Conservation (phyloP, 2,797 vertebrate genomes). For the Benthosema pterotum region DNA sequence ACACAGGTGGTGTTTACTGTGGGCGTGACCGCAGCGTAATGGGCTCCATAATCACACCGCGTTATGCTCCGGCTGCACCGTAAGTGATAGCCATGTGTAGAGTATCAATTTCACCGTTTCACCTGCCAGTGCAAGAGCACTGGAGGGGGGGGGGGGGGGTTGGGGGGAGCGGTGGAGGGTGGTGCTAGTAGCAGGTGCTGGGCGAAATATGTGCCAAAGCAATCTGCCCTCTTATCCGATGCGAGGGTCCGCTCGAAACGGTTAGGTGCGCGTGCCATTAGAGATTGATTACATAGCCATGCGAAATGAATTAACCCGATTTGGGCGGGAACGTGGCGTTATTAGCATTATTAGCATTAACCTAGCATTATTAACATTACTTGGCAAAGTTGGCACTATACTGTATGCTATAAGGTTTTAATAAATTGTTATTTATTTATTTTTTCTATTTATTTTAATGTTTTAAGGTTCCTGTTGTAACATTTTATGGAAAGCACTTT, state of each 20-base stretch:
- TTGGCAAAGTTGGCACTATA: too few relatives aligned
- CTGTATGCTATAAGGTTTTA: too few relatives aligned
- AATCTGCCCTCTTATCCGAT: constrained; percentile 57
- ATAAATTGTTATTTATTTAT: too few relatives aligned
- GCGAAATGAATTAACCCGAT: constrained; percentile 62
- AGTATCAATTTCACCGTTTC: constrained; percentile 64
- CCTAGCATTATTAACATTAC: too few relatives aligned
- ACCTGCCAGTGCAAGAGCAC: constrained; percentile 62
- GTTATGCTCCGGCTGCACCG: constrained; percentile 47
- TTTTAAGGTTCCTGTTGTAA: too few relatives aligned
- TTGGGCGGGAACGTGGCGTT: too few relatives aligned
- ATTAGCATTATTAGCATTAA: too few relatives aligned
- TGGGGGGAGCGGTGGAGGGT: too few relatives aligned
- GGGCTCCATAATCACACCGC: constrained; percentile 50
- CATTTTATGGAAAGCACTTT: too few relatives aligned
- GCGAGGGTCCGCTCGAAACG: constrained; percentile 37
- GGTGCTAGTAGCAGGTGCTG: constrained; percentile 66
- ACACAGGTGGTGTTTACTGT: constrained; percentile 64
- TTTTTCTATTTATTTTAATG: too few relatives aligned
- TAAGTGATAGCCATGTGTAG: constrained; percentile 51
- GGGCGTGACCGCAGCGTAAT: constrained; percentile 61
- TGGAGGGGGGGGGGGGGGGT: too few relatives aligned
- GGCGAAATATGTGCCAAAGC: constrained; percentile 60
- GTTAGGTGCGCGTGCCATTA: constrained; percentile 58
- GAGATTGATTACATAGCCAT: constrained; percentile 28